Conservation (phyloP, 2,888 invertebrate genomes). For the Caenorhabditis sp. region DNA sequence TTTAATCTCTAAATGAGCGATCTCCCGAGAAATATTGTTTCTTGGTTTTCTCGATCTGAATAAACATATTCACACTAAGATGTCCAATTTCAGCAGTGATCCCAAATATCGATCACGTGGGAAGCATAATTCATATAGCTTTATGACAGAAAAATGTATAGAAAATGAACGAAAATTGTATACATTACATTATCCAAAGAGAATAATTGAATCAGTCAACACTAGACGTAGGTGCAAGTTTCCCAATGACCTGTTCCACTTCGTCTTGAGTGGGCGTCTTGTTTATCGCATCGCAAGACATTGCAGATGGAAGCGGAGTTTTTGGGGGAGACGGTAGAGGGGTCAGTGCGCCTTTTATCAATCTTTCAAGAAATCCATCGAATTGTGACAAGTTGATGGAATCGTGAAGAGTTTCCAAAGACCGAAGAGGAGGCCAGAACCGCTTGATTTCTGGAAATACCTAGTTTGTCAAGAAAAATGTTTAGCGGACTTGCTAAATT, state of each 20-base stretch:
- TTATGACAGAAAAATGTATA: neutral
- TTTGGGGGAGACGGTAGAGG: conserved; percentile 73
- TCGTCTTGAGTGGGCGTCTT: conserved; percentile 62
- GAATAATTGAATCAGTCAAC: conserved; percentile 13
- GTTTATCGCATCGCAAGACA: conserved; percentile 58
- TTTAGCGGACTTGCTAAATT: neutral
- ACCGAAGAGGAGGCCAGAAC: conserved; percentile 93
- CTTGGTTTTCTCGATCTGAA: too few species aligned
- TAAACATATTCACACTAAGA: too few species aligned
- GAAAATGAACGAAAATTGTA: neutral
- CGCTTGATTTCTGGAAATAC: conserved; percentile 84
- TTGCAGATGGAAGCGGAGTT: conserved; percentile 65
- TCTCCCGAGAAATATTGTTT: too few species aligned
- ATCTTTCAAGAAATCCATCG: conserved; percentile 68
- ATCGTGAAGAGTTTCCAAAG: conserved; percentile 97
- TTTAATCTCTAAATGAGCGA: too few species aligned
- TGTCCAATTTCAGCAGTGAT: too few species aligned
- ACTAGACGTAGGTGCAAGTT: conserved; percentile 34
- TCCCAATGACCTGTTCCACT: conserved; percentile 57
- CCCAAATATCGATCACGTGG: too few species aligned
- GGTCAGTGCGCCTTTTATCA: conserved; percentile 66
- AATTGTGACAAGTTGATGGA: conserved; percentile 66
- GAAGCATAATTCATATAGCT: too few species aligned
- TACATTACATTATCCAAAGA: neutral
- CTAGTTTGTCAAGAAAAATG: too few species aligned